Evolutionary conservation across 2,888 invertebrate genomes (phyloP).

Genomic region (Trissonchulus latispiculum): DNA sequence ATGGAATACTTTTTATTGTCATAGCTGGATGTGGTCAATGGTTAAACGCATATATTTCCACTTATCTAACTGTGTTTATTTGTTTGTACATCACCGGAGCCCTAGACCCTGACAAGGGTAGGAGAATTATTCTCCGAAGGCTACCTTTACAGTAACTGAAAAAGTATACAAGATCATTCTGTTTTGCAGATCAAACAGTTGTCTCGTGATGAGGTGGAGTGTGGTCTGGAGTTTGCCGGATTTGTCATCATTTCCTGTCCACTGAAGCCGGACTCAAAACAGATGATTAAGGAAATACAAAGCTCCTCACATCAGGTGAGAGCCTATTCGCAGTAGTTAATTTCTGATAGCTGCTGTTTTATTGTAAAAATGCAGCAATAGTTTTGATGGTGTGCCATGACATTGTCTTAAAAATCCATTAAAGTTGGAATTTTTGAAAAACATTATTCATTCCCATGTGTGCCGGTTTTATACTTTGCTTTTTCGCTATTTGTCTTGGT

Average conservation of each 20-base stretch:
- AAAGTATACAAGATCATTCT: too few species aligned
- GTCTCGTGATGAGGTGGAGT: conserved; percentile 72
- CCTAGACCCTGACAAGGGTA: too few species aligned
- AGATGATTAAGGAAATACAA: conserved; percentile 84
- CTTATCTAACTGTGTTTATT: too few species aligned
- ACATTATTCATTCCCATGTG: neutral
- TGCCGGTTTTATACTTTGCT: neutral
- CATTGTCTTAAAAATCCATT: neutral
- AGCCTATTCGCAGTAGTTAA: neutral
- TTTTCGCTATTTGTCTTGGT: too few species aligned
- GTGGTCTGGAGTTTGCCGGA: conserved; percentile 77
- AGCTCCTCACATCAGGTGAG: conserved; percentile 77
- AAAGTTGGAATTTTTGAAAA: neutral
- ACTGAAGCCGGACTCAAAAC: conserved; percentile 84
- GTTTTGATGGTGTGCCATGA: neutral
- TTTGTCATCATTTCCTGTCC: conserved; percentile 98
- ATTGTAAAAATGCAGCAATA: neutral
- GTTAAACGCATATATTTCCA: too few species aligned
- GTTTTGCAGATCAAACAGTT: neutral
- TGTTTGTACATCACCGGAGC: too few species aligned
- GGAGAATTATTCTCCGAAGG: too few species aligned
- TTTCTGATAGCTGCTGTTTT: neutral
- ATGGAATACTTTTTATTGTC: too few species aligned
- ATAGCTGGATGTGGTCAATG: too few species aligned
- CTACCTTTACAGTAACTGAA: too few species aligned